Percentiles rank a stretch among this genome's conserved stretches.
phyloP scores from a whole-genome alignment of 2,888 invertebrate genomes.

The Metopia argyrocephala region DNA sequence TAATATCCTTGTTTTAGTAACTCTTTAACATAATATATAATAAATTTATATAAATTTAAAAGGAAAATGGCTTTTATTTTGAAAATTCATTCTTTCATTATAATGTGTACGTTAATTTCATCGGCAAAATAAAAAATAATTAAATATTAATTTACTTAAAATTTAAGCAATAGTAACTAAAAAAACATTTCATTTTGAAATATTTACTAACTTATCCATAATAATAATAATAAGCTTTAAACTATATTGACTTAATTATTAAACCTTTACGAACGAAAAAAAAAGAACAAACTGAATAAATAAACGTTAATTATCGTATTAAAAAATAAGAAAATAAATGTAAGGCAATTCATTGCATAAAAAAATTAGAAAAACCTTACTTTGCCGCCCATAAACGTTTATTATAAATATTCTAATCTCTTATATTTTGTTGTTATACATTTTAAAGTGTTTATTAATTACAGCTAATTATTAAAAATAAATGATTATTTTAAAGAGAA shows the following conservation, averaged over 20 bases:
- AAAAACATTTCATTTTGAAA: neutral
- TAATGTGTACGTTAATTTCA: neutral
- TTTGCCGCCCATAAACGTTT: constrained; percentile 1
- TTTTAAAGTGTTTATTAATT: neutral
- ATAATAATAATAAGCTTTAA: neutral
- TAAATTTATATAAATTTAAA: neutral
- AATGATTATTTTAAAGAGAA: neutral
- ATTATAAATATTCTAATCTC: neutral
- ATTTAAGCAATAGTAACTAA: neutral
- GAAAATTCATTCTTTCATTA: neutral
- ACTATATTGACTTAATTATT: constrained; percentile 50
- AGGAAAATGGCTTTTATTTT: neutral
- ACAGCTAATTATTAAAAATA: neutral
- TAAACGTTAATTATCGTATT: neutral
- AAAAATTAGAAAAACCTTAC: constrained; percentile 43
- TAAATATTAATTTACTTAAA: neutral
- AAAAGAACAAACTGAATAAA: neutral
- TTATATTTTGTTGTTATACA: neutral
- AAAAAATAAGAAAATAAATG: neutral
- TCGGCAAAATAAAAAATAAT: neutral
- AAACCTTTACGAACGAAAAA: neutral
- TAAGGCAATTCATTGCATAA: constrained; percentile 46
- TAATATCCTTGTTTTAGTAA: no score
- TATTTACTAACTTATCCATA: no score
- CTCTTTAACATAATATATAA: neutral